Evolutionary conservation across 1,140 invertebrate species (phyloP), one percentile per base, ranked within the genome.

Genomic region (Manduca sexta): DNA sequence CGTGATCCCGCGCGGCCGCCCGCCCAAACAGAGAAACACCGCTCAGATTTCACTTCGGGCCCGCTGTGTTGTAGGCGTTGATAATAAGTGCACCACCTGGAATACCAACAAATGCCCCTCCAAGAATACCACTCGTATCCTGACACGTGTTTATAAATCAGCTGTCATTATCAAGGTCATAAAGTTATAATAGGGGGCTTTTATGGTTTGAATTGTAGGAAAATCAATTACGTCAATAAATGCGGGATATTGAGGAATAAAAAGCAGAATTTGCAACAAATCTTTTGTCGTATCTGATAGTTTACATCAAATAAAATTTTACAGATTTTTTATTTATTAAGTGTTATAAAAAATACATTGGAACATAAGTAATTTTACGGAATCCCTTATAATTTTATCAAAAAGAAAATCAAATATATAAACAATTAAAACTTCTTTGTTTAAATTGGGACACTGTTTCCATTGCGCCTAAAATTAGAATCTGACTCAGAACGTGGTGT

Each of bases 21-120:
- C 82, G 82, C 78, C 82, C 82, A 85, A 85, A 85, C 76, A 74
- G 78, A 85, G 79, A 83, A 83, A 85, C 74, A 68, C 74, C 71
- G 49, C 77, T 85, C 82, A 49, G 60, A 76, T 85, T 85, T 80
- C 82, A 85, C 57, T 68, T 56, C 66, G 67, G 56, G 51, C 62
- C 43, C 33, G 39, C 21, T 50, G 52, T 66, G 57, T 71, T 69
- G 61, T 52, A 45, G 39, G 30, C 42, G 21, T 37, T 59, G 56
- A 56, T 46, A 51, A 58, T 44, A 39, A 45, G 17, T 45, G 18
- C 43, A 45, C 38, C 26, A 40, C 17, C 39, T 52, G 43, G 37
- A 29, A n/a, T 49, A n/a, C 37, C 37, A 12, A 30, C 31, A 46
- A 17, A 33, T n/a, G 29, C 16, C 39, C 45, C 10, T n/a, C 40